These are phyloP conservation scores for Tragopan temminckii DNA, from an alignment of 2,797 vertebrate species.

Conservation along the genomic window DNA sequence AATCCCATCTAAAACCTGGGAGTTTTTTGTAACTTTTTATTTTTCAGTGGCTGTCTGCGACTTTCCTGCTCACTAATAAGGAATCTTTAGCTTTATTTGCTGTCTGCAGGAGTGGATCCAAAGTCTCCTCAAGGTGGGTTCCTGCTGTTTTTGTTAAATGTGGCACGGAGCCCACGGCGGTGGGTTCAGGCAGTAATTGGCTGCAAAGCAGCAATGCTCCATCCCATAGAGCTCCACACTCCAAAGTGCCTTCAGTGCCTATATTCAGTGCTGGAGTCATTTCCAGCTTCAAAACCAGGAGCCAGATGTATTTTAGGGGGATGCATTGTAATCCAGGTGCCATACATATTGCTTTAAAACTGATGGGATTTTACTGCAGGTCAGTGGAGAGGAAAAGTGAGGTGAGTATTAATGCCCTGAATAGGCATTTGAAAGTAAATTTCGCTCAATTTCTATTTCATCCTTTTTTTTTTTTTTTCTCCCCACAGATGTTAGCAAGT, in stretches of 20 bases:
- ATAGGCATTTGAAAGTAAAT: background rate
- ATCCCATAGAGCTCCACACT: background rate
- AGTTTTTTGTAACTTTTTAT: constrained; percentile 70
- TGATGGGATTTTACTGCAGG: background rate
- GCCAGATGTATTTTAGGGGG: background rate
- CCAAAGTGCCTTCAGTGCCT: background rate
- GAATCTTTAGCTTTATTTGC: constrained; percentile 76
- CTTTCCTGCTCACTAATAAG: constrained; percentile 71
- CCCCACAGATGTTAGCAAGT: background rate
- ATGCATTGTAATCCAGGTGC: background rate
- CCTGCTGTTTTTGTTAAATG: constrained; percentile 72
- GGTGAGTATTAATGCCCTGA: background rate
- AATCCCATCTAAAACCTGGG: constrained; percentile 69
- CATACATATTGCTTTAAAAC: background rate
- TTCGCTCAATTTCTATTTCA: background rate
- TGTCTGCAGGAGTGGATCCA: constrained; percentile 41
- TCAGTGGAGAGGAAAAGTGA: background rate
- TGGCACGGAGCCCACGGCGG: constrained; percentile 7
- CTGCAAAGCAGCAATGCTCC: constrained; percentile 8
- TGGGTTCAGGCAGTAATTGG: constrained; percentile 67
- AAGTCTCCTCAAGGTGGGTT: constrained; percentile 67
- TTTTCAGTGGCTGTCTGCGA: constrained; percentile 47
- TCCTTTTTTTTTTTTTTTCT: rapidly evolving
- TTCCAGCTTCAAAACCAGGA: constrained; percentile 21
- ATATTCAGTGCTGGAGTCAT: background rate